Conservation (phyloP, 1,140 invertebrate genomes). For the Hestina assimilis region DNA sequence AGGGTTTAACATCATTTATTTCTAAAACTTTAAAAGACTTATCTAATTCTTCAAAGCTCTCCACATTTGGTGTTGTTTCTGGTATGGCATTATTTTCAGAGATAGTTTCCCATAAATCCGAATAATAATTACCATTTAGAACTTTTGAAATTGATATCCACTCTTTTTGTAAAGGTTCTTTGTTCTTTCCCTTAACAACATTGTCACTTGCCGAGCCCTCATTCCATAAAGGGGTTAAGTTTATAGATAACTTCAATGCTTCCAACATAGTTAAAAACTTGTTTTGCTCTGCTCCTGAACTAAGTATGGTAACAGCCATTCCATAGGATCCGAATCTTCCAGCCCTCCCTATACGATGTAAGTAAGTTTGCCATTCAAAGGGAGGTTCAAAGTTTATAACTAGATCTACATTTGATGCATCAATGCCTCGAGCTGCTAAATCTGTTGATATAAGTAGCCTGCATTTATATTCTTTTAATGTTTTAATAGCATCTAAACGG, state of each 20-base stretch:
- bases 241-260: constrained; percentile 39
- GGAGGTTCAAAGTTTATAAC: constrained; percentile 96
- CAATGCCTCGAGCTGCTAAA: constrained; percentile 92
- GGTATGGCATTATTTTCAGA: constrained; percentile 15
- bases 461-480: constrained; percentile 88
- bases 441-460: constrained; percentile 95
- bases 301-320: constrained; percentile 83
- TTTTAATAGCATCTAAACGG: constrained; percentile 85
- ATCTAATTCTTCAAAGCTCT: constrained; percentile 44
- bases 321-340: constrained; percentile 92
- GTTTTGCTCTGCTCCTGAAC: constrained; percentile 79
- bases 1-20: constrained; percentile 37
- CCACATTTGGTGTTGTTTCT: constrained; percentile 14
- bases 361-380: constrained; percentile 90
- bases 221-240: constrained; percentile 49
- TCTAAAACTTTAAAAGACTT: constrained; percentile 34
- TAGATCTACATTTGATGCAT: constrained; percentile 94
- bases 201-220: constrained; percentile 23
- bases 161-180: not conserved
- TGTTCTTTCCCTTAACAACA: not conserved
- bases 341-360: constrained; percentile 96
- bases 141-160: not conserved
- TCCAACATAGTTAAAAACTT: constrained; percentile 80
- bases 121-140: not conserved
- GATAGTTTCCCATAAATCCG: constrained; percentile 39